Percentiles rank a stretch among this genome's conserved stretches.
Conservation (phyloP, 2,113 vertebrate species). For the Scophthalmus maximus region DNA sequence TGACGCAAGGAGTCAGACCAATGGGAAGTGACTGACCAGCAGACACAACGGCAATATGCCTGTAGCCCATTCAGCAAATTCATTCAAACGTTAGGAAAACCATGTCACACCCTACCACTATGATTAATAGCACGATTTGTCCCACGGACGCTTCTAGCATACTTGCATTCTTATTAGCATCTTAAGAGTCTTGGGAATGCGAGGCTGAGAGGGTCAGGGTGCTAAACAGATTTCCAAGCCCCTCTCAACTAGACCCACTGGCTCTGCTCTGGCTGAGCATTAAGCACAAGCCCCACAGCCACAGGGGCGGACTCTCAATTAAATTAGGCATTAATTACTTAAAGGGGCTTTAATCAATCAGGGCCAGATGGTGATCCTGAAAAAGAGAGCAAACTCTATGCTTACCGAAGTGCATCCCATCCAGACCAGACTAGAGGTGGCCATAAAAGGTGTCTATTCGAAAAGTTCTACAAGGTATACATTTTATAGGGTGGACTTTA, state of each 20-base stretch:
- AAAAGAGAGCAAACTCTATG: constrained; percentile 61
- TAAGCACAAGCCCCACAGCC: constrained; percentile 57
- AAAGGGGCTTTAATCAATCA: constrained; percentile 82
- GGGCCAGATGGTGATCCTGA: constrained; percentile 73
- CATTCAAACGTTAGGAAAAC: constrained; percentile 57
- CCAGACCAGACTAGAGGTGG: constrained; percentile 26
- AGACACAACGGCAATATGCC: constrained; percentile 55
- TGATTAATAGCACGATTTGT: constrained; percentile 73
- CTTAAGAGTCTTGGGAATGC: constrained; percentile 67
- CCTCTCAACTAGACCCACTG: constrained; percentile 63
- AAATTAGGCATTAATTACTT: constrained; percentile 80
- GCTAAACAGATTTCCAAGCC: constrained; percentile 75
- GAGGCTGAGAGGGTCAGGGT: constrained; percentile 70
- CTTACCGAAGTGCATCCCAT: constrained; percentile 44
- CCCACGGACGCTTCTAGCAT: constrained; percentile 66
- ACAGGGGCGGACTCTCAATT: constrained; percentile 77
- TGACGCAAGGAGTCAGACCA: constrained; percentile 51
- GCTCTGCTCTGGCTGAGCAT: constrained; percentile 60
- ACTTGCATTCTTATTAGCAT: constrained; percentile 72
- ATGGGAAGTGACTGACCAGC: constrained; percentile 59
- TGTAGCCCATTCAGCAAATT: constrained; percentile 44
- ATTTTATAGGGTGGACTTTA: too few relatives aligned
- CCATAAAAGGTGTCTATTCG: constrained; percentile 35
- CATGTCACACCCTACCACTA: constrained; percentile 48
- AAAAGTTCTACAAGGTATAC: constrained; percentile 28